A percentile compares a stretch with the other conserved stretches of the same genome.
Conservation (phyloP, 1,140 invertebrate species). For the Diachasma alloeum region DNA sequence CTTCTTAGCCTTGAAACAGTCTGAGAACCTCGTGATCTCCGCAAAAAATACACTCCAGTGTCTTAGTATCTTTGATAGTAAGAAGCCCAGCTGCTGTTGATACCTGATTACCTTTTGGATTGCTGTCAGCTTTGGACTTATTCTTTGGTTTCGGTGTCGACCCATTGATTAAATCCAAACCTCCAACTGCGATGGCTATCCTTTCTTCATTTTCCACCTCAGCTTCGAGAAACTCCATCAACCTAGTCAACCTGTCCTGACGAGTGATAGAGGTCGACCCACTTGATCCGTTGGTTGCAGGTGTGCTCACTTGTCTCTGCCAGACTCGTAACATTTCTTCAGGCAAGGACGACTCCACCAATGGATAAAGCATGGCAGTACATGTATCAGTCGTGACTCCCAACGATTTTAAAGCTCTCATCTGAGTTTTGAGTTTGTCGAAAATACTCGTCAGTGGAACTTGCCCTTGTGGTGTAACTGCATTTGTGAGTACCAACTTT, state of each 20-base stretch:
- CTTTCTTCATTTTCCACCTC: slow-evolving; percentile 44
- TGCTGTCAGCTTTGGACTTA: not conserved
- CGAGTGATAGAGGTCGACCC: not conserved
- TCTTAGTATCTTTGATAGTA: not conserved
- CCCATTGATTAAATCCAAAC: too few relatives aligned
- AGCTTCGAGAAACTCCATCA: slow-evolving; percentile 42
- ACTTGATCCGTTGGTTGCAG: not conserved
- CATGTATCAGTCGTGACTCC: slow-evolving; percentile 44
- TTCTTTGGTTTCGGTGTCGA: slow-evolving; percentile 12
- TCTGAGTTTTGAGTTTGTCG: slow-evolving; percentile 45
- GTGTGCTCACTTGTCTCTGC: slow-evolving; percentile 31
- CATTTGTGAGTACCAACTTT: slow-evolving; percentile 34
- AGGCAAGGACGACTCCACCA: slow-evolving; percentile 52
- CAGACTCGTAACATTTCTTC: slow-evolving; percentile 44
- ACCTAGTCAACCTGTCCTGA: slow-evolving; percentile 23
- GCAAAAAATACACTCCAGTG: slow-evolving; percentile 32
- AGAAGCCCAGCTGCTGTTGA: slow-evolving; percentile 19
- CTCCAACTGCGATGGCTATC: slow-evolving; percentile 32
- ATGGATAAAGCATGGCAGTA: slow-evolving; percentile 44
- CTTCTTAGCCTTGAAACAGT: slow-evolving; percentile 24
- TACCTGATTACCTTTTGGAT: too few relatives aligned
- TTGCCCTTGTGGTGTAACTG: slow-evolving; percentile 7
- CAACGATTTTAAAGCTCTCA: slow-evolving; percentile 44
- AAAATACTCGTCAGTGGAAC: slow-evolving; percentile 33
- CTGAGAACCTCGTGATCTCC: slow-evolving; percentile 19